Conservation (phyloP, 2,113 vertebrate species). For the Pterocles gutturalis region DNA sequence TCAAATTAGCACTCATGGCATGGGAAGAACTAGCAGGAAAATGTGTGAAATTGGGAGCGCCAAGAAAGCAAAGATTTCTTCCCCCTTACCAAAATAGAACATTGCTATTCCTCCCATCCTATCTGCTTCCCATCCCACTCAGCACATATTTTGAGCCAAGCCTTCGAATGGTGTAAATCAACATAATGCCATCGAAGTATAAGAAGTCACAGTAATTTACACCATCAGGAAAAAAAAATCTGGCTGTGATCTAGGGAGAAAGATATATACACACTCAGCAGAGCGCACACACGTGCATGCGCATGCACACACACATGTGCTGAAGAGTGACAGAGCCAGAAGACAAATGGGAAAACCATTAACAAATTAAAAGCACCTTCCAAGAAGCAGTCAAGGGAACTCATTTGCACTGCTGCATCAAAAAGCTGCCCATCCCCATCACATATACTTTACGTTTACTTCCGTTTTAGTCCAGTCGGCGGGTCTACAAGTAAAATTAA, state of each 20-base stretch:
- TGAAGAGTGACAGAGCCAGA: not conserved
- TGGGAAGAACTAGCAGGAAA: conserved; percentile 48
- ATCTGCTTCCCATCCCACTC: conserved; percentile 58
- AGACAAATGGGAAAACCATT: conserved; percentile 37
- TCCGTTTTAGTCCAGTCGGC: not conserved
- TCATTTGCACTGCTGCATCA: not conserved
- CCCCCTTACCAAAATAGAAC: conserved; percentile 63
- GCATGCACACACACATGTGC: not conserved
- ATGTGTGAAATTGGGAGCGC: conserved; percentile 51
- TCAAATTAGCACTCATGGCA: conserved; percentile 53
- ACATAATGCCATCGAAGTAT: conserved; percentile 50
- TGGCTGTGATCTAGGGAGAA: conserved; percentile 52
- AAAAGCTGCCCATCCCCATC: not conserved
- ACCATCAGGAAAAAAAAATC: conserved; percentile 46
- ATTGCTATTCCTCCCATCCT: conserved; percentile 54
- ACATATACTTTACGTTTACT: not conserved
- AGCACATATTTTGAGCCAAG: conserved; percentile 62
- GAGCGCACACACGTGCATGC: not conserved
- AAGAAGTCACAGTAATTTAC: conserved; percentile 70
- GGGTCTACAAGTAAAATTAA: conserved; percentile 41
- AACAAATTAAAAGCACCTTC: conserved; percentile 43
- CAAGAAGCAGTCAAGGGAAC: not conserved
- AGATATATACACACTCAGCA: not conserved
- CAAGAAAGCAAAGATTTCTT: conserved; percentile 64
- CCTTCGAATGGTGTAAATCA: conserved; percentile 50